These are phyloP conservation scores for Priocnemis perturbator DNA, from an alignment of 2,888 invertebrate species.

Conservation along the genomic window DNA sequence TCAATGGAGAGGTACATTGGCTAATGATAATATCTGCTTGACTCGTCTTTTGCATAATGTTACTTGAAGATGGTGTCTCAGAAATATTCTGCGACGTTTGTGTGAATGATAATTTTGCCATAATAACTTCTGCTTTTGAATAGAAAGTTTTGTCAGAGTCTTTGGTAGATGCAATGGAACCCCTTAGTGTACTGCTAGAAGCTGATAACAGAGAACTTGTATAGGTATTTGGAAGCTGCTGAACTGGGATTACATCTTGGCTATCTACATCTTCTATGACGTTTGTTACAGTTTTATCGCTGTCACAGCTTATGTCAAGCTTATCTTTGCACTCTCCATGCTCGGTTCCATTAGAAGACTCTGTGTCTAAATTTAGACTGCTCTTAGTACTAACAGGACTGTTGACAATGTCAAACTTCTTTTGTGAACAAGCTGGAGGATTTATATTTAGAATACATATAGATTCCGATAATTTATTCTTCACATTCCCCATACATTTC, in stretches of 20 bases:
- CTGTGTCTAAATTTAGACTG: constrained; percentile 33
- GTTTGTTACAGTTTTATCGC: constrained; percentile 39
- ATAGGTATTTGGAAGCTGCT: not conserved
- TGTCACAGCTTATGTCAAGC: constrained; percentile 32
- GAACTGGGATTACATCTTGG: constrained; percentile 20
- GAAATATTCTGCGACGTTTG: constrained; percentile 48
- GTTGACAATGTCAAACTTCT: not conserved
- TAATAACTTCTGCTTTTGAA: constrained; percentile 18
- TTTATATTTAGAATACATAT: no score
- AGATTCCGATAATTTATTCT: no score
- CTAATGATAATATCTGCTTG: constrained; percentile 32
- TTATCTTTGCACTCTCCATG: not conserved
- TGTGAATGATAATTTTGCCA: not conserved
- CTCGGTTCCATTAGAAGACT: constrained; percentile 24
- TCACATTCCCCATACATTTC: not conserved
- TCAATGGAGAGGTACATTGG: constrained; percentile 32
- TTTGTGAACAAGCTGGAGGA: no score
- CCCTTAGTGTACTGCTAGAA: not conserved
- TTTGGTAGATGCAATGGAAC: not conserved
- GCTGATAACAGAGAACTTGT: no score
- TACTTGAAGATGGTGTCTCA: constrained; percentile 33
- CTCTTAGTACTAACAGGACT: not conserved
- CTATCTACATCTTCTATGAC: constrained; percentile 54
- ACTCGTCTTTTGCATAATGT: constrained; percentile 8
- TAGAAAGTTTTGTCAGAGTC: constrained; percentile 38